These are phyloP conservation scores for Laupala kohalensis DNA, from an alignment of 1,140 invertebrate genomes.

Conservation along the genomic window DNA sequence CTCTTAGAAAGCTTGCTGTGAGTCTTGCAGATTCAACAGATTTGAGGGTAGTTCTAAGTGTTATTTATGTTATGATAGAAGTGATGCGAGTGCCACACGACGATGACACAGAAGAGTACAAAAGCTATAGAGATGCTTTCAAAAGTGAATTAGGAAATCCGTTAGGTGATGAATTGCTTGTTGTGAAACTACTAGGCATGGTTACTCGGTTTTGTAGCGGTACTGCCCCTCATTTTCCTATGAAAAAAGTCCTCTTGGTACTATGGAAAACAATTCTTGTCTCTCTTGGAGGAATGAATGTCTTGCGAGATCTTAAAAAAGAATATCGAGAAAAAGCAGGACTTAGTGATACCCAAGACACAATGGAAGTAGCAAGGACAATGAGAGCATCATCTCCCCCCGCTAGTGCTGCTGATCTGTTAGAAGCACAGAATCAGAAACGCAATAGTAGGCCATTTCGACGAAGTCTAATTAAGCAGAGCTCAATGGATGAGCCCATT, in stretches of 20 bases:
- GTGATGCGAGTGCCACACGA: conserved; percentile 58
- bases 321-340: conserved; percentile 55
- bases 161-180: conserved; percentile 66
- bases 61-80: conserved; percentile 90
- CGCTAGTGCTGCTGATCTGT: conserved; percentile 77
- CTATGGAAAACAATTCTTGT: conserved; percentile 91
- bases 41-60: conserved; percentile 79
- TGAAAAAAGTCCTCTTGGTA: conserved; percentile 92
- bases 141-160: conserved; percentile 60
- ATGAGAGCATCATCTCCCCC: conserved; percentile 94
- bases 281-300: conserved; percentile 76
- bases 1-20: conserved; percentile 75
- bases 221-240: conserved; percentile 87
- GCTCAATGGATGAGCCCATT: conserved; percentile 75
- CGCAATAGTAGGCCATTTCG: conserved; percentile 48
- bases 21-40: conserved; percentile 85
- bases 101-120: conserved; percentile 48
- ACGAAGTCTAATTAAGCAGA: conserved; percentile 80
- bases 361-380: conserved; percentile 76
- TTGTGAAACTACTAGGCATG: conserved; percentile 83
- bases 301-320: conserved; percentile 60
- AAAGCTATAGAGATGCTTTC: conserved; percentile 57
- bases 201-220: conserved; percentile 90
- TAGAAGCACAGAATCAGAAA: conserved; percentile 77
- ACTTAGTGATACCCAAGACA: conserved; percentile 76